Percentiles rank a stretch among this genome's conserved stretches.
phyloP scores from a whole-genome alignment of 2,888 invertebrate species.

The Lycia hirtaria region DNA sequence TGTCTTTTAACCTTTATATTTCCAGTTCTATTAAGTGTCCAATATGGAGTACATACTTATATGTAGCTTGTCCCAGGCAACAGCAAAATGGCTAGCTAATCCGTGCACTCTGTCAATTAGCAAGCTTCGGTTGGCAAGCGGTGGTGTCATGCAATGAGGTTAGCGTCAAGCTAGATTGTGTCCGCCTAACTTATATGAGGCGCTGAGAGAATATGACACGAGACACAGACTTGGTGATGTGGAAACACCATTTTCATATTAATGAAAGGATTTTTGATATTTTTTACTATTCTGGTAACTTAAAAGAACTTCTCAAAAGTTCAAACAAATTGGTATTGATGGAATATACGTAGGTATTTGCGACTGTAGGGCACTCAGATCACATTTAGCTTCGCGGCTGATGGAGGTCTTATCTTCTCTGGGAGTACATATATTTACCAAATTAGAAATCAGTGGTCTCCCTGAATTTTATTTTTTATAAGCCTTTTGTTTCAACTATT shows the following conservation, averaged over 20 bases:
- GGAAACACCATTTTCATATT: not conserved
- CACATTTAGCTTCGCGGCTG: too few species aligned
- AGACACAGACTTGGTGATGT: not conserved
- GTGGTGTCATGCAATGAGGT: conserved; percentile 7
- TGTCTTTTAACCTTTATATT: not conserved
- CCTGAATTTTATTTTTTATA: too few species aligned
- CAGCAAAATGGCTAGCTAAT: not conserved
- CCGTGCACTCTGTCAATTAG: conserved; percentile 17
- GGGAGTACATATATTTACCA: too few species aligned
- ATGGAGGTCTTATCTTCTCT: too few species aligned
- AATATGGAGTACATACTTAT: not conserved
- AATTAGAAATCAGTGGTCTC: too few species aligned
- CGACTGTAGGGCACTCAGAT: too few species aligned
- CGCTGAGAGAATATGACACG: not conserved
- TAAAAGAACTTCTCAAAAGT: too few species aligned
- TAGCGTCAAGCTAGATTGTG: conserved; percentile 50
- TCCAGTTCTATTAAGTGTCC: not conserved
- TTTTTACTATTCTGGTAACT: too few species aligned
- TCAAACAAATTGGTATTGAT: too few species aligned
- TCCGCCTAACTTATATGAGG: conserved; percentile 39
- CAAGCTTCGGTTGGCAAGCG: not conserved
- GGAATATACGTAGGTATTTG: too few species aligned
- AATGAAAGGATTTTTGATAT: too few species aligned
- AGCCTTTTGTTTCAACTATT: too few species aligned
- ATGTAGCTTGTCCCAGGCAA: not conserved